Evolutionary conservation across 2,113 vertebrate genomes (phyloP).

Genomic region (Catharus fuscescens): DNA sequence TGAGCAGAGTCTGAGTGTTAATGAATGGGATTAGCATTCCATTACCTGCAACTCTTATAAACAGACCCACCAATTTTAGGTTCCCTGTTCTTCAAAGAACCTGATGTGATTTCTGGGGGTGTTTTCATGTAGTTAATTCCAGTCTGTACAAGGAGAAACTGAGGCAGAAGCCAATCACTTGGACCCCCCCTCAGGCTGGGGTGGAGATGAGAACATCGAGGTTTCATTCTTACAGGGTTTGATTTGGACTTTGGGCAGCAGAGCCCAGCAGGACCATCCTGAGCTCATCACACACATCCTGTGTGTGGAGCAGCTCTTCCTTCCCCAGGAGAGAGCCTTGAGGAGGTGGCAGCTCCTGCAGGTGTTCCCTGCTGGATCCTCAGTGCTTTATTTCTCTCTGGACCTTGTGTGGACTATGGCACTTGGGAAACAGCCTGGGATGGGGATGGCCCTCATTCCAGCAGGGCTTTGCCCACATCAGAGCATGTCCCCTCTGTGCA

Average conservation of each 20-base stretch:
- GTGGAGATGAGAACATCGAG: neutral
- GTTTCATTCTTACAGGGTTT: neutral
- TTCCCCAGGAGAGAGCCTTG: rapidly evolving
- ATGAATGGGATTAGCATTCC: constrained; percentile 59
- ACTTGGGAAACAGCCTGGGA: neutral
- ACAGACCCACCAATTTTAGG: neutral
- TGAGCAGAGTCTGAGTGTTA: constrained; percentile 44
- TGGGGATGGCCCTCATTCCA: neutral
- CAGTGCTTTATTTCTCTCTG: neutral
- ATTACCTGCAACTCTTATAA: constrained; percentile 48
- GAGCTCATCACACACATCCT: neutral
- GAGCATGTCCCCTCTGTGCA: rapidly evolving
- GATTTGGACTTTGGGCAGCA: neutral
- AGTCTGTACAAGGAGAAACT: neutral
- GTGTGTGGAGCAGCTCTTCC: neutral
- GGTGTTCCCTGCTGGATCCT: neutral
- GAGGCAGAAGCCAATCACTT: neutral
- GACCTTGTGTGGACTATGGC: neutral
- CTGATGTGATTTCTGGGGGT: neutral
- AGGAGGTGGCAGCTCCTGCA: neutral
- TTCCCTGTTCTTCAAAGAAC: neutral
- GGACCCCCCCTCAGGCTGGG: neutral
- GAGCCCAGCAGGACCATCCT: neutral
- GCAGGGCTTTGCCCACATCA: neutral
- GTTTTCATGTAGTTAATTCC: neutral